Percentiles rank a stretch among this genome's conserved stretches.
Evolutionary conservation across 2,113 vertebrate genomes (phyloP).

Genomic region (Chaenogobius annularis): DNA sequence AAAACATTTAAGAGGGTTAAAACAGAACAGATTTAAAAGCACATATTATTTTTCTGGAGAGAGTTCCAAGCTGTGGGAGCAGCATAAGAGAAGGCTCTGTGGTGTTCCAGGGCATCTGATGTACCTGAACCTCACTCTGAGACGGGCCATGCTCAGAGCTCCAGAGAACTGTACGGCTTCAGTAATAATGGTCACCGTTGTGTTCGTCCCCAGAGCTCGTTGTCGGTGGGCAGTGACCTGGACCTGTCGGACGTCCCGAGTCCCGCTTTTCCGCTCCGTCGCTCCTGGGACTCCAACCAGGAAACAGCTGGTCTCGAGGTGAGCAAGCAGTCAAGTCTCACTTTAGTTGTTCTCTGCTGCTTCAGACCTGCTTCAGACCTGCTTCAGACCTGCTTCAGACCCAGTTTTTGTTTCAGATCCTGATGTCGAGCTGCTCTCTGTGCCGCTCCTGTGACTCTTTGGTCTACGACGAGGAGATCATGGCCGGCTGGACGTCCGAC

Average conservation of each 20-base stretch:
- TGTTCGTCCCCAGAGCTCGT: slow-evolving; percentile 81
- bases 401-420: slow-evolving; percentile 59
- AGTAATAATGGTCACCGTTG: too few species aligned
- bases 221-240: slow-evolving; percentile 87
- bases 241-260: slow-evolving; percentile 81
- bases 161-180: too few species aligned
- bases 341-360: too few species aligned
- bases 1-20: too few species aligned
- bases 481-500: slow-evolving; percentile 93
- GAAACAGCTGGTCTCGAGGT: slow-evolving; percentile 83
- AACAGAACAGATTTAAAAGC: too few species aligned
- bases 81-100: too few species aligned
- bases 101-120: neutral
- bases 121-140: neutral
- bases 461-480: slow-evolving; percentile 94
- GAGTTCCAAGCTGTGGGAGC: too few species aligned
- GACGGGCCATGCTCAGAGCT: too few species aligned
- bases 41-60: too few species aligned
- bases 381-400: too few species aligned
- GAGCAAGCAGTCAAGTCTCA: neutral
- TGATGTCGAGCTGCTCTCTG: slow-evolving; percentile 88
- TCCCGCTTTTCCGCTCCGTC: slow-evolving; percentile 72
- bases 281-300: slow-evolving; percentile 77
- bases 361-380: neutral
- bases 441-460: slow-evolving; percentile 84